Evolutionary conservation across 2,888 invertebrate species (phyloP), one percentile per base, ranked within the genome.

Genomic region (Dryomyza anilis): DNA sequence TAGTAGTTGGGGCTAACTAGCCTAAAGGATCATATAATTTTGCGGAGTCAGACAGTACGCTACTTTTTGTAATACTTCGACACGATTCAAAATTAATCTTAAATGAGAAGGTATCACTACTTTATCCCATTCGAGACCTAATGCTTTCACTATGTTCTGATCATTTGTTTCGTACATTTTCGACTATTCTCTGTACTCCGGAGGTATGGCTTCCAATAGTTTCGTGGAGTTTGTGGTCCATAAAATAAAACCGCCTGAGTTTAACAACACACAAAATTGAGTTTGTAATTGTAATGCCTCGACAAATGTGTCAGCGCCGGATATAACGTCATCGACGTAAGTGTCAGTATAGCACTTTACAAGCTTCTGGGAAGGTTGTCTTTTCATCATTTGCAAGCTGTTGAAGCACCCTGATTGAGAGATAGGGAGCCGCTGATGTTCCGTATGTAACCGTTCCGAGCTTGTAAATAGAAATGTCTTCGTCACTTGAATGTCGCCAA

Each of bases 361-460:
- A 39, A 4, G 39, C 39, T 1, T 3, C 6, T n/a, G 7, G 39
- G 16, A 4, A 39, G 3, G 2, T 6, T 4, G 39, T 3, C n/a
- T 39, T 5, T 4, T 4, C 14, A 39, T 39, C 39, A 2, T 39
- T 6, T 1, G 39, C 2, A 2, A 39, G 6, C 7, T 39, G 39
- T 1, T 16, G 39, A 4, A 39, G 7, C n/a, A 39, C 39, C 6
- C 39, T 2, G 5, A 39, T 39, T 6, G 39, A 5, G 3, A 39
- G 8, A 39, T 16, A 39, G 4, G 39, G 39, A 1, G 39, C 39
- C 2, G 39, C 4, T 4, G 48, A 8, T 23, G 23, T 48, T 8
- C 19, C 2, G 19, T 69, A 67, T 2, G 66, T 67, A 25, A 69
- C 63, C 0, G 67, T 69, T 27, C 61, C 19, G 7, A 66, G 59